Percentiles rank a stretch among this genome's conserved stretches.
These are phyloP conservation scores for Xylocampa areola DNA, from an alignment of 2,888 invertebrate genomes.

Conservation along the genomic window DNA sequence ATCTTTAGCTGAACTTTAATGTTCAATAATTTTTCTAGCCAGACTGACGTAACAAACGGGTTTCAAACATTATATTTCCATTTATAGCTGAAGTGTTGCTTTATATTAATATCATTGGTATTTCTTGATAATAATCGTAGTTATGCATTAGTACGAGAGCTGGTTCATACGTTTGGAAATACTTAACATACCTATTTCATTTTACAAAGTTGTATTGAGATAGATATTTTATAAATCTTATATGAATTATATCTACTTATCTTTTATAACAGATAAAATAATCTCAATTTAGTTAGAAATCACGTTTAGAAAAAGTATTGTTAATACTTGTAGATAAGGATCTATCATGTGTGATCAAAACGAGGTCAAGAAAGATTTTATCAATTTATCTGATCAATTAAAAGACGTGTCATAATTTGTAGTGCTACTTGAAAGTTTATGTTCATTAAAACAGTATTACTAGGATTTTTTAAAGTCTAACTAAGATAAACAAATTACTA, in stretches of 20 bases:
- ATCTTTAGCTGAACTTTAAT: too few species aligned
- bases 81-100: too few species aligned
- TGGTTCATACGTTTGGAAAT: constrained; percentile 6
- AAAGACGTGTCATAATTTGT: too few species aligned
- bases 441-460: too few species aligned
- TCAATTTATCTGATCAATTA: too few species aligned
- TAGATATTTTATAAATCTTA: constrained; percentile 7
- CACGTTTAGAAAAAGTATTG: constrained; percentile 23
- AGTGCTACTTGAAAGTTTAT: too few species aligned
- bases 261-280: constrained; percentile 16
- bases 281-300: constrained; percentile 12
- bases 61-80: too few species aligned
- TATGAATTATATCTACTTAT: constrained; percentile 15
- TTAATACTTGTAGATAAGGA: constrained; percentile 14
- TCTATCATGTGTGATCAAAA: constrained; percentile 11
- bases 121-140: background rate
- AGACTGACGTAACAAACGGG: too few species aligned
- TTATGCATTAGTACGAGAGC: constrained; percentile 12
- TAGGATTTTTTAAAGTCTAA: too few species aligned
- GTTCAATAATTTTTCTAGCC: too few species aligned
- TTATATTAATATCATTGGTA: too few species aligned
- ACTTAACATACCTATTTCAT: constrained; percentile 6
- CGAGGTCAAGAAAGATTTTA: constrained; percentile 13
- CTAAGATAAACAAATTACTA: too few species aligned
- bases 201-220: constrained; percentile 16